A percentile compares a stretch with the other conserved stretches of the same genome.
Conservation (phyloP, 2,888 invertebrate species). For the Xestia xanthographa region DNA sequence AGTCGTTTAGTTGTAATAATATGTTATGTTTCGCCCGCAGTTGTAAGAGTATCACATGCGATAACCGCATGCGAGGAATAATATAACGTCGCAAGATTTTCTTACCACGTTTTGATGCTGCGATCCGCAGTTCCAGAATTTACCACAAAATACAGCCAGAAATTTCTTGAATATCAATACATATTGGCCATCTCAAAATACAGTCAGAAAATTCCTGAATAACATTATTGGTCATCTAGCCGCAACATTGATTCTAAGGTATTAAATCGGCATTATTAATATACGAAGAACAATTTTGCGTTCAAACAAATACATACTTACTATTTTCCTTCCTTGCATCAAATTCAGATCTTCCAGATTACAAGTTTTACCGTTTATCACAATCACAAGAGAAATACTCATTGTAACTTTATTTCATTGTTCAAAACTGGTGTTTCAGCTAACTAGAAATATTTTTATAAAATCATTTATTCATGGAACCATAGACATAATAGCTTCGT, state of each 20-base stretch:
- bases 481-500: constrained; percentile 19
- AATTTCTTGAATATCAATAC: not conserved
- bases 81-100: not conserved
- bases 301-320: constrained; percentile 60
- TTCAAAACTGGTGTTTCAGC: constrained; percentile 8
- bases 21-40: not conserved
- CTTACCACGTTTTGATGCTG: not conserved
- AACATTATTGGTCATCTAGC: not conserved
- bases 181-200: too few relatives aligned
- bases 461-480: constrained; percentile 24
- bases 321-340: constrained; percentile 16
- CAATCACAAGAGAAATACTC: constrained; percentile 39
- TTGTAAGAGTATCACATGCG: too few relatives aligned
- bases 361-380: constrained; percentile 4
- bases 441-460: constrained; percentile 40
- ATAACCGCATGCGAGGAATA: too few relatives aligned
- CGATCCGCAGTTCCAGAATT: not conserved
- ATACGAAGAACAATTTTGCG: constrained; percentile 52
- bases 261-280: constrained; percentile 20
- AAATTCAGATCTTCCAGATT: constrained; percentile 36
- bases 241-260: constrained; percentile 29
- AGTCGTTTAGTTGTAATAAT: not conserved
- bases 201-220: too few relatives aligned
- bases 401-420: constrained; percentile 20
- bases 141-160: not conserved